Evolutionary conservation across 92 coral and sea anemone genomes (phyloP), one percentile per base, ranked within the genome.

Genomic region (Palythoa caribaeorum): DNA sequence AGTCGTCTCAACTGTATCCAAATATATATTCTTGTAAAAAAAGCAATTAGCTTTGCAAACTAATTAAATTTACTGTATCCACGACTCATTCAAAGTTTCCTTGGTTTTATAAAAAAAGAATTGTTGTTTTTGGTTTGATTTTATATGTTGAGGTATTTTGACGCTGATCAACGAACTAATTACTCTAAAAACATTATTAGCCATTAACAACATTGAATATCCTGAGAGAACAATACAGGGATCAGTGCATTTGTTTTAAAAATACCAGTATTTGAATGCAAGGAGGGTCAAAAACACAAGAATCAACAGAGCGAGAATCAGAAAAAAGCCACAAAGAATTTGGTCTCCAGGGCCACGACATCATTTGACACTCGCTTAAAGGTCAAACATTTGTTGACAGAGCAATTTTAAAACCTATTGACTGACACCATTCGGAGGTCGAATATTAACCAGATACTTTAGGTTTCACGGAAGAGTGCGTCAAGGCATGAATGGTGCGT

Each of bases 301-400:
- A 6, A 1, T 21, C 5, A 77, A n/a, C 60, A 2, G 59, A 20
- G 10, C 59, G 66, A 20, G 81, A 52, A 48, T 20, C 50, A n/a
- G 50, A 19, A 52, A 50, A 10, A 40, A 20, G 1, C 21, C 11
- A 8, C 62, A 21, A 50, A 19, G 44, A 20, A 35, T 59, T 60
- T 66, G 59, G 55, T 37, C 44, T 62, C 73, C 75, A 66, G 28
- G 60, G 19, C 37, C 35, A 48, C 47, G 14, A 52, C 40, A 76
- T 39, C 54, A 48, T 21, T 1, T 19, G 38, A 1, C 39, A 39
- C 73, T 40, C 15, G 12, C 60, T 2, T 1, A 13, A 28, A 14
- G 20, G 73, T 44, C 36, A 44, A 52, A 63, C 52, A 62, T 79
- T 47, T 81, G 75, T 81, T 81, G 86, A 81, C 76, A 81, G 75